Percentiles rank a stretch among this genome's conserved stretches.
Conservation (phyloP, 1,140 invertebrate species). For the Ephestia elutella region DNA sequence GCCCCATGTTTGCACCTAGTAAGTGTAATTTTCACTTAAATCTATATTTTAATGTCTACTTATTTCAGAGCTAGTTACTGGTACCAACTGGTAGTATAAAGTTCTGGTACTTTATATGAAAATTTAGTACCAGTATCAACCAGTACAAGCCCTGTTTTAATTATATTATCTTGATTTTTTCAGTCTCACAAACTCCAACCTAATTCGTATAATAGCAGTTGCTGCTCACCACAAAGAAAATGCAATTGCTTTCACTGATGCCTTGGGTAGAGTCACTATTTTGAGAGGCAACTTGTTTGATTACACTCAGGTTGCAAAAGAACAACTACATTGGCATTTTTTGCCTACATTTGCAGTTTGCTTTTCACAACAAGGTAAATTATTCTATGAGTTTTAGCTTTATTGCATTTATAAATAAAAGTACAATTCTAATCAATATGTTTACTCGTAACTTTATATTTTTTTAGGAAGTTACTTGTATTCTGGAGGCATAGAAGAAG, state of each 20-base stretch:
- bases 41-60: too few species aligned
- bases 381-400: too few species aligned
- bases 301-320: constrained; percentile 36
- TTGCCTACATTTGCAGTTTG: constrained; percentile 53
- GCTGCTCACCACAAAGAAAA: constrained; percentile 43
- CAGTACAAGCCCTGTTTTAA: too few species aligned
- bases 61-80: too few species aligned
- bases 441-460: constrained; percentile 15
- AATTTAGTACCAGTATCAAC: too few species aligned
- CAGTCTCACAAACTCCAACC: constrained; percentile 43
- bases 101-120: too few species aligned
- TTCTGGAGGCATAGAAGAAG: constrained; percentile 67
- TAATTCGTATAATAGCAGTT: constrained; percentile 47
- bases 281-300: constrained; percentile 53
- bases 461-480: constrained; percentile 59
- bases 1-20: constrained; percentile 42
- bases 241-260: constrained; percentile 50
- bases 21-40: constrained; percentile 20
- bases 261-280: constrained; percentile 50
- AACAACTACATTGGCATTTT: constrained; percentile 70
- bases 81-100: too few species aligned
- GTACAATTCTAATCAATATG: too few species aligned
- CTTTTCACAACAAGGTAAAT: constrained; percentile 60
- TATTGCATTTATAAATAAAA: too few species aligned
- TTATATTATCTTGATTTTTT: constrained; percentile 20